Base-by-base conservation (phyloP, 2,113 vertebrate genomes). In the Callocephalon fimbriatum region DNA sequence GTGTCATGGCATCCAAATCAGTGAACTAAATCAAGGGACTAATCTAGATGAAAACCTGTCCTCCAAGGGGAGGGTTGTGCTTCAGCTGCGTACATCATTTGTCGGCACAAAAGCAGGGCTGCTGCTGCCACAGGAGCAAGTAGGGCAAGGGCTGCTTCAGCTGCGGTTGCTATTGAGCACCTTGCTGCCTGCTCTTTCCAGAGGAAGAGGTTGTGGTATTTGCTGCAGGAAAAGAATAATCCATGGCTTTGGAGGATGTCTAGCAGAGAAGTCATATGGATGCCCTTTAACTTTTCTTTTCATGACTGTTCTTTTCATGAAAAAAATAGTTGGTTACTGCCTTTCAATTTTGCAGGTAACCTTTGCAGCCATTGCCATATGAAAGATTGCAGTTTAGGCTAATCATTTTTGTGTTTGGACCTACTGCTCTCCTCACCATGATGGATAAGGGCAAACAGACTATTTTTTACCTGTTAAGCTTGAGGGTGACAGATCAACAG, bases 281-380 rank as follows among this genome's bases (percentile, higher is more conserved):
- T 85, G 72, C 26, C 51, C 66, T 88, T 84, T 91, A 42, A 42
- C 45, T 91, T 80, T 20, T 62, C 42, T 58, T 76, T 58, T 76
- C 53, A 42, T 82, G 58, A 22, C 40, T 62, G 47, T 53, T 42
- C 35, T 91, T 95, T 66, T 77, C 8, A 4, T 45, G 62, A 27
- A 76, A 80, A 83, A 89, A 88, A 50, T 29, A 50, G 18, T 73
- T 74, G 62, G 20, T 22, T 86, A 32, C 59, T 83, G 54, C 59
- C 44, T 88, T 93, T 88, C 37, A 65, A 0, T 92, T 86, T 68
- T 95, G 44, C 78, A 53, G 23, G 40, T 73, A 90, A 76, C 53
- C 48, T 90, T 90, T 86, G 50, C 72, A 86, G 79, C 54, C 51
- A 26, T 77, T 80, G 29, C 40, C 54, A 3, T 71, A 53, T 88